phyloP scores from a whole-genome alignment of 1,140 invertebrate species.

The Macrotrachela quadricornifera region DNA sequence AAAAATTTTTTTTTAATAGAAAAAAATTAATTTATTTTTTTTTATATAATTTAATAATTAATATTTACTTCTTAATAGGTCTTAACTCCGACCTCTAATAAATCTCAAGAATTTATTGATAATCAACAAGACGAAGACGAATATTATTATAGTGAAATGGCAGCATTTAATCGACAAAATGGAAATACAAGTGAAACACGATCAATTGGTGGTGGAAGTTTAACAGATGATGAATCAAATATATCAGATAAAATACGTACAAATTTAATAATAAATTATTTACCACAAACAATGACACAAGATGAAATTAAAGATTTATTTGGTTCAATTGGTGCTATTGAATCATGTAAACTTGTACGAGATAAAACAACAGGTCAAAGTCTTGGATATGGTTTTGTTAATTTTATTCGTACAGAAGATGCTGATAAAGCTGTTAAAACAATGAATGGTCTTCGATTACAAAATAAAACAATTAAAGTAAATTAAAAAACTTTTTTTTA shows the following conservation, averaged over 20 bases:
- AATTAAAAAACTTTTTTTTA: not conserved
- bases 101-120: no score
- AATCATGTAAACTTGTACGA: conserved; percentile 91
- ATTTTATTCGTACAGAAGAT: conserved; percentile 85
- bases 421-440: conserved; percentile 92
- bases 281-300: conserved; percentile 97
- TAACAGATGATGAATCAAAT: not conserved
- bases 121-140: no score
- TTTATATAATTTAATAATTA: no score
- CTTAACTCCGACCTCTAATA: no score
- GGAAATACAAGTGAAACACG: no score
- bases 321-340: conserved; percentile 88
- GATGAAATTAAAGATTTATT: conserved; percentile 92
- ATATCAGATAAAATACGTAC: conserved; percentile 42
- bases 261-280: conserved; percentile 98
- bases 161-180: no score
- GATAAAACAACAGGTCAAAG: conserved; percentile 92
- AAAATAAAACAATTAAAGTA: not conserved
- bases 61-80: no score
- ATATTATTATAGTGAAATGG: no score
- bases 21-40: no score
- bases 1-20: no score
- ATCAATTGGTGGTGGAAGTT: no score
- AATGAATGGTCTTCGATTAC: conserved; percentile 71
- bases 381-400: conserved; percentile 94